Percentiles rank a stretch among this genome's conserved stretches.
Conservation (phyloP, 2,797 vertebrate genomes). For the Jordanella pulchra region DNA sequence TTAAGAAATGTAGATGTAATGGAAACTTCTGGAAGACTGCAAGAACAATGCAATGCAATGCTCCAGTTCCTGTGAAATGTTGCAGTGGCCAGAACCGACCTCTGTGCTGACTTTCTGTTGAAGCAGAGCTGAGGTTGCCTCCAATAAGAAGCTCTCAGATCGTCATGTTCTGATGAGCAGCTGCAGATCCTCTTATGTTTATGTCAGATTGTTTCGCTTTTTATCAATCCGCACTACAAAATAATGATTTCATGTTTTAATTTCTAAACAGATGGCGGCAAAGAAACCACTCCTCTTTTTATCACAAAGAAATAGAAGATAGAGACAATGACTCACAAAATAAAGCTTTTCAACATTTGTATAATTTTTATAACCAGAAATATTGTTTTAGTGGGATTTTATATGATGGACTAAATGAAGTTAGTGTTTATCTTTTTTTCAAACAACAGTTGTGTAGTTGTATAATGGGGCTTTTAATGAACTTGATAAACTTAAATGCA, state of each 20-base stretch:
- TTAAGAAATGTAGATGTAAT: neutral
- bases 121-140: neutral
- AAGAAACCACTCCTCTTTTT: neutral
- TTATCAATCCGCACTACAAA: neutral
- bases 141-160: neutral
- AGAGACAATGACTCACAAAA: neutral
- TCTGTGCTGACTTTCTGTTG: neutral
- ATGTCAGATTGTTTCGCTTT: neutral
- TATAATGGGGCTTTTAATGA: too few species aligned
- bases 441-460: too few species aligned
- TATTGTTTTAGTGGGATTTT: neutral
- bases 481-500: too few species aligned
- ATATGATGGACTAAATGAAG: neutral
- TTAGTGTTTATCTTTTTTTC: too few species aligned
- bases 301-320: neutral
- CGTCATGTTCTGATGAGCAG: neutral
- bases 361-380: too few species aligned
- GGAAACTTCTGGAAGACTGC: neutral
- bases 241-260: too few species aligned
- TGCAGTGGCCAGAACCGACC: neutral
- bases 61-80: neutral
- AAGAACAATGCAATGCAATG: neutral
- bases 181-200: neutral
- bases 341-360: neutral
- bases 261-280: neutral